Percentiles rank a stretch among this genome's conserved stretches.
phyloP scores from a whole-genome alignment of 2,888 invertebrate genomes.

The Hydraecia micacea region DNA sequence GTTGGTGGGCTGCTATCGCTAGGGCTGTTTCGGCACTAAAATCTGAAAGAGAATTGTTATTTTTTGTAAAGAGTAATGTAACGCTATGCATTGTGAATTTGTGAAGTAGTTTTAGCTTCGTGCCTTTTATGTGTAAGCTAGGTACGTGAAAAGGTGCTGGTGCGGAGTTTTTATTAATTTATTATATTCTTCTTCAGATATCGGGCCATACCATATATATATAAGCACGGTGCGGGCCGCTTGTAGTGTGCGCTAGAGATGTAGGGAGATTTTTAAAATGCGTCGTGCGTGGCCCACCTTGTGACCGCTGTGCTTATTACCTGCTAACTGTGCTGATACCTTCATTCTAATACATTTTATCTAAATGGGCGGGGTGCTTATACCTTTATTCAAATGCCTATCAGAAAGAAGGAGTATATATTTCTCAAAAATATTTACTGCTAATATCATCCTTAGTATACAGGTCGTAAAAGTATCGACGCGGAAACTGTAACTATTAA shows the following conservation, averaged over 20 bases:
- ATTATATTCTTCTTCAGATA: neutral
- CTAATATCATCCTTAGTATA: neutral
- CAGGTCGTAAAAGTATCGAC: too few species aligned
- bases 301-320: too few species aligned
- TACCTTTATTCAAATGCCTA: neutral
- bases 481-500: neutral
- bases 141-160: neutral
- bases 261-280: neutral
- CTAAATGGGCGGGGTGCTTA: neutral
- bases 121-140: neutral
- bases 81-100: neutral
- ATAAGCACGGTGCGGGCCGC: neutral
- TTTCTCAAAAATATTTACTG: neutral
- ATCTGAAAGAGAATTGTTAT: conserved; percentile 73
- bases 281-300: neutral
- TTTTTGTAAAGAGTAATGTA: conserved; percentile 11
- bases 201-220: neutral
- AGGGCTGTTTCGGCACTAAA: conserved; percentile 85
- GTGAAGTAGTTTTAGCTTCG: neutral
- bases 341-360: too few species aligned
- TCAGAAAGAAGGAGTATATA: neutral
- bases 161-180: neutral
- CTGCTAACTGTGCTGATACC: too few species aligned
- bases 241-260: neutral
- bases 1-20: conserved; percentile 87